phyloP scores from a whole-genome alignment of 1,140 invertebrate genomes.

The Philotrypesis tridentata region DNA sequence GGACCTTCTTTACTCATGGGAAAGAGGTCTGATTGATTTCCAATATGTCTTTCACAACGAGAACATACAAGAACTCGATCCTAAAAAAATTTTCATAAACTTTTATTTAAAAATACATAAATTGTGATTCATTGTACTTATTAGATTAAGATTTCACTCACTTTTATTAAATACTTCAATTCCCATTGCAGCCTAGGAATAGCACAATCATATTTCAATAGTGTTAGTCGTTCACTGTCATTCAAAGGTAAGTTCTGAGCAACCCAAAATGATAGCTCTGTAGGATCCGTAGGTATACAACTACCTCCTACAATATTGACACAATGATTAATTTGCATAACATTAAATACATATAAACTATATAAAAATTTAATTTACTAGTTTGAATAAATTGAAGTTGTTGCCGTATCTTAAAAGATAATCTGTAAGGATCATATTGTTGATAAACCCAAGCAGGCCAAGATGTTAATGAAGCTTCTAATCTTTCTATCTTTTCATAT shows the following conservation, averaged over 20 bases:
- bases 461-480: slow-evolving; percentile 73
- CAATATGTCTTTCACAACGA: slow-evolving; percentile 78
- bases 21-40: slow-evolving; percentile 82
- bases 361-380: slow-evolving; percentile 53
- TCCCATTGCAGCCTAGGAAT: slow-evolving; percentile 81
- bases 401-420: slow-evolving; percentile 71
- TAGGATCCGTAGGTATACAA: slow-evolving; percentile 78
- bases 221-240: slow-evolving; percentile 75
- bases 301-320: slow-evolving; percentile 59
- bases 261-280: slow-evolving; percentile 86
- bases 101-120: slow-evolving; percentile 18
- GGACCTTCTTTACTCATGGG: slow-evolving; percentile 88
- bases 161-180: slow-evolving; percentile 77
- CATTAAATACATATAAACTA: slow-evolving; percentile 43
- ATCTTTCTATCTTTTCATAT: slow-evolving; percentile 63
- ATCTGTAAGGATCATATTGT: slow-evolving; percentile 78
- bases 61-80: slow-evolving; percentile 80
- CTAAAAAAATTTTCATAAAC: slow-evolving; percentile 11
- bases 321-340: slow-evolving; percentile 35
- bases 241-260: slow-evolving; percentile 82
- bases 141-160: slow-evolving; percentile 63
- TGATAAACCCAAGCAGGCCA: slow-evolving; percentile 82
- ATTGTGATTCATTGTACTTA: too few species aligned
- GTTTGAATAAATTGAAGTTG: slow-evolving; percentile 67
- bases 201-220: slow-evolving; percentile 80